These are phyloP conservation scores for Griposia aprilina DNA, from an alignment of 2,888 invertebrate species.

Conservation along the genomic window DNA sequence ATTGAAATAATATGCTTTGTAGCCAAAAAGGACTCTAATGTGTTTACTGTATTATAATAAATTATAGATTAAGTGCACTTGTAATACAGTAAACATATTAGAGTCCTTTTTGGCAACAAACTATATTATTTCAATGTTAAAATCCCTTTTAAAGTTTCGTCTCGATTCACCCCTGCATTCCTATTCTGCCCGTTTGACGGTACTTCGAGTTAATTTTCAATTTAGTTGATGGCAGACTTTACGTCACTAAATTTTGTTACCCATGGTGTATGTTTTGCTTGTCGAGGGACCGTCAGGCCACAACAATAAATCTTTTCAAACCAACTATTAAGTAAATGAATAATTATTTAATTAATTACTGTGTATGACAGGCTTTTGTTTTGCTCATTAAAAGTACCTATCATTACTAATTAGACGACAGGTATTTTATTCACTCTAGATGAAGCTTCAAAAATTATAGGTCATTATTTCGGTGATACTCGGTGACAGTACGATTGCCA, in stretches of 20 bases:
- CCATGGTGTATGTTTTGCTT: background rate
- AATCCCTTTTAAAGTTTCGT: too few species aligned
- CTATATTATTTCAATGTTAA: too few species aligned
- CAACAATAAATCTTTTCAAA: conserved; percentile 69
- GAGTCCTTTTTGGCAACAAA: too few species aligned
- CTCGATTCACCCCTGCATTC: too few species aligned
- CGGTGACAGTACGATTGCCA: background rate
- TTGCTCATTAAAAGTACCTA: background rate
- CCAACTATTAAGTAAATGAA: conserved; percentile 65
- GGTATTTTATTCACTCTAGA: background rate
- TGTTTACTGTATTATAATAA: too few species aligned
- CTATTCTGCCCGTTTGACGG: too few species aligned
- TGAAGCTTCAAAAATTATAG: background rate
- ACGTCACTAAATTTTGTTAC: background rate
- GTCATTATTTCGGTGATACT: background rate
- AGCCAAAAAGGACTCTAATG: too few species aligned
- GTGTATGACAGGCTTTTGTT: conserved; percentile 15
- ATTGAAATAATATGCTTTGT: too few species aligned
- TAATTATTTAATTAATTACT: conserved; percentile 65
- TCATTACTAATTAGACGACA: background rate
- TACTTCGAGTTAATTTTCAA: background rate
- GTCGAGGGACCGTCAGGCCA: conserved; percentile 48
- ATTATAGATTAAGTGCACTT: too few species aligned
- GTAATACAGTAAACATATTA: too few species aligned
- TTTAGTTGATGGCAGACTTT: background rate